Conservation (phyloP, 2,797 vertebrate species). For the Erethizon dorsatum region DNA sequence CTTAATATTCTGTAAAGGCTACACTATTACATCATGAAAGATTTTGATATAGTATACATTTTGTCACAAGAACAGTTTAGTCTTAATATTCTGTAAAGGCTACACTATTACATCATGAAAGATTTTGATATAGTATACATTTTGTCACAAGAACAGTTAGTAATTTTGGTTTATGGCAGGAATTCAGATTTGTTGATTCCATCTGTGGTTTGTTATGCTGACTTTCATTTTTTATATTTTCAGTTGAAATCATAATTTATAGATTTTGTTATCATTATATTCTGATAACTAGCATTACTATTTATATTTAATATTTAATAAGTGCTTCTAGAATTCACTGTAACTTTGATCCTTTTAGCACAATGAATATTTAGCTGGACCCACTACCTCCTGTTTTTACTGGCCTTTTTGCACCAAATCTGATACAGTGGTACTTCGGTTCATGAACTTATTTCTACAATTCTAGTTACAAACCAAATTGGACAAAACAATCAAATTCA, state of each 20-base stretch:
- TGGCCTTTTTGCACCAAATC: too few relatives aligned
- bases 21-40: too few relatives aligned
- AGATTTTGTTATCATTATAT: neutral
- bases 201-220: fast-evolving
- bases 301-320: fast-evolving
- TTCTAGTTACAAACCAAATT: neutral
- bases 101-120: too few relatives aligned
- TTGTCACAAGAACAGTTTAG: neutral
- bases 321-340: neutral
- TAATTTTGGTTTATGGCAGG: neutral
- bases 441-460: neutral
- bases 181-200: neutral
- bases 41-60: too few relatives aligned
- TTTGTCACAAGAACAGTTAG: neutral
- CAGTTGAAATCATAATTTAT: neutral
- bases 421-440: fast-evolving
- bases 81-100: too few relatives aligned
- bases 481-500: neutral
- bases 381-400: neutral
- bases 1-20: too few relatives aligned
- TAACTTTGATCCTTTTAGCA: too few relatives aligned
- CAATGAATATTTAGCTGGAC: too few relatives aligned
- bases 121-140: too few relatives aligned
- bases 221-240: neutral
- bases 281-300: neutral